Percentiles rank a stretch among this genome's conserved stretches.
Conservation (phyloP, 2,797 vertebrate species). For the Atherinosoma microstoma region DNA sequence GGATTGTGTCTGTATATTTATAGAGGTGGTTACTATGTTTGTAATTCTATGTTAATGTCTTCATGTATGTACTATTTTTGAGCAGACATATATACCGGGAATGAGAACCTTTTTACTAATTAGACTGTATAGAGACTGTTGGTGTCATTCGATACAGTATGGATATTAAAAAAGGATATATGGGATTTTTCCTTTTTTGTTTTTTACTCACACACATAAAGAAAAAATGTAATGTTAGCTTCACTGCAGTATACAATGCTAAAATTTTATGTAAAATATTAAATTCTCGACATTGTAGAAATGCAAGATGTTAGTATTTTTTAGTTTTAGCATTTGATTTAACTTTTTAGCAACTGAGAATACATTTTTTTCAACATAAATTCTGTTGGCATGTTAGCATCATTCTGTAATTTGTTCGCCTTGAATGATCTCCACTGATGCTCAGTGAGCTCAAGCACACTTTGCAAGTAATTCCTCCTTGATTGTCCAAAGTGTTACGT, state of each 20-base stretch:
- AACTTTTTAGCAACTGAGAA: not conserved
- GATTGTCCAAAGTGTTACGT: constrained; percentile 77
- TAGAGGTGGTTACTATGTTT: constrained; percentile 6
- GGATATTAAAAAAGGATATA: not conserved
- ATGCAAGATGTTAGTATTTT: not conserved
- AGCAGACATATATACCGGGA: constrained; percentile 1
- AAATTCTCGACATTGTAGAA: not conserved
- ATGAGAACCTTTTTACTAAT: constrained; percentile 21
- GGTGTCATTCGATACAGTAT: not conserved
- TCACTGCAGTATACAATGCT: not conserved
- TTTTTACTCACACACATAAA: not conserved
- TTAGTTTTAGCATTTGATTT: not conserved
- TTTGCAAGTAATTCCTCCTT: constrained; percentile 78
- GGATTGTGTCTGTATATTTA: constrained; percentile 17
- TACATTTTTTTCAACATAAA: constrained; percentile 20
- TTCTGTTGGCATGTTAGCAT: constrained; percentile 37
- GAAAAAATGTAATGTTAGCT: not conserved
- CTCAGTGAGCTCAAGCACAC: constrained; percentile 69
- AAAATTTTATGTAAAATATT: not conserved
- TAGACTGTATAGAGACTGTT: constrained; percentile 10
- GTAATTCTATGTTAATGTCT: constrained; percentile 8
- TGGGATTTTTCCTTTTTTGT: not conserved
- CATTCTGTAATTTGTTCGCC: constrained; percentile 63
- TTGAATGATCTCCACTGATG: constrained; percentile 66
- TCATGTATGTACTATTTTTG: not conserved